Evolutionary conservation across 2,113 vertebrate species (phyloP), one percentile per base, ranked within the genome.

Genomic region (Ochotona princeps): DNA sequence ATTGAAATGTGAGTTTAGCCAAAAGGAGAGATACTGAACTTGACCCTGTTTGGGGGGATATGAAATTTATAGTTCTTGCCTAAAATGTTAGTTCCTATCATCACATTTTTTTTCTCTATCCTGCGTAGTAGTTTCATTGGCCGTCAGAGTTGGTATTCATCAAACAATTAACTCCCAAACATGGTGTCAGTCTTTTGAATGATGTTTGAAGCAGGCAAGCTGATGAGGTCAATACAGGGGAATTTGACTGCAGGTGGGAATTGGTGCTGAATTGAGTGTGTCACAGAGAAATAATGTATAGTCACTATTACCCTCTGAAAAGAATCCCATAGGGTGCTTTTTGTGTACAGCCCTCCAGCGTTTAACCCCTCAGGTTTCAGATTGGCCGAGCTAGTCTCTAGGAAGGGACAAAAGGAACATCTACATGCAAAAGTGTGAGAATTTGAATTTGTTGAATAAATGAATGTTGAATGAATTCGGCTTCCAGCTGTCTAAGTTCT

Each of bases 1-100:
- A 82, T 44, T 63, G 47, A 96, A 95, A 25, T 94, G 80, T 28
- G 88, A 89, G 12, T 90, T 92, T 30, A 96, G 82, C n/a, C 87
- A 81, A 47, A 57, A 30, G 84, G 49, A 94, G 83, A 72, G 73
- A 66, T 9, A 60, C 1, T 3, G 30, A 63, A 26, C 84, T 92
- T 72, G 83, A 82, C 25, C 54, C 75, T 82, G 11, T 93, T 87
- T 74, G 65, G 12, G 83, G 82, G 32, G 69, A 60, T 73, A 28
- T 25, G 49, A 57, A 14, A 93, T 80, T 63, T 51, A 92, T 93
- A 79, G n/a, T n/a, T n/a, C n/a, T n/a, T n/a, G n/a, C n/a, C n/a
- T n/a, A n/a, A n/a, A n/a, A n/a, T n/a, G n/a, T n/a, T n/a, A n/a
- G n/a, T n/a, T n/a, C n/a, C n/a, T 89, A 17, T 80, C 51, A 32